phyloP scores from a whole-genome alignment of 2,888 invertebrate genomes.

The Balanococcus diminutus region DNA sequence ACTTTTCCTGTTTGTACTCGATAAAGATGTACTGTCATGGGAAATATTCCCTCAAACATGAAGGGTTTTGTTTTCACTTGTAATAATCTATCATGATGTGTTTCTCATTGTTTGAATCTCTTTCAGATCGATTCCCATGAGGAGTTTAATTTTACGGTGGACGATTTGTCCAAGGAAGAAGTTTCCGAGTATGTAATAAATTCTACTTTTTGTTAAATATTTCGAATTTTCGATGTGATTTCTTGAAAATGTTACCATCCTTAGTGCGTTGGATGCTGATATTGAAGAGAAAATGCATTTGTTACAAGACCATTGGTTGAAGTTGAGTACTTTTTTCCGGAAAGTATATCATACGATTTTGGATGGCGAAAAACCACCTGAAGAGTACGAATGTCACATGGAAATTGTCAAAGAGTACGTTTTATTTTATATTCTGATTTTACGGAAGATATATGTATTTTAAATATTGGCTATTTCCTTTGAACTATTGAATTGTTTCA shows the following conservation, averaged over 20 bases:
- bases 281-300: constrained; percentile 12
- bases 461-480: background rate
- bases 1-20: background rate
- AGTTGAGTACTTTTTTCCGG: constrained; percentile 43
- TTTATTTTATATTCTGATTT: background rate
- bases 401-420: constrained; percentile 47
- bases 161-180: background rate
- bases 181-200: background rate
- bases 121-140: background rate
- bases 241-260: background rate
- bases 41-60: too few species aligned
- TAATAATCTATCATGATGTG: background rate
- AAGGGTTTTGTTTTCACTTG: background rate
- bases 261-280: background rate
- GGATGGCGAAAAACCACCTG: constrained; percentile 47
- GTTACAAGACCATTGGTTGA: constrained; percentile 49
- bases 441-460: background rate
- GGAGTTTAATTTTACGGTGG: background rate
- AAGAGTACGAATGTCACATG: constrained; percentile 45
- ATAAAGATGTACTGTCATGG: too few species aligned
- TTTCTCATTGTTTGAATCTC: background rate
- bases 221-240: background rate
- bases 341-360: constrained; percentile 37
- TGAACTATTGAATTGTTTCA: background rate
- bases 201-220: background rate